Evolutionary conservation across 2,797 vertebrate genomes (phyloP).

Genomic region (Streptopelia turtur): DNA sequence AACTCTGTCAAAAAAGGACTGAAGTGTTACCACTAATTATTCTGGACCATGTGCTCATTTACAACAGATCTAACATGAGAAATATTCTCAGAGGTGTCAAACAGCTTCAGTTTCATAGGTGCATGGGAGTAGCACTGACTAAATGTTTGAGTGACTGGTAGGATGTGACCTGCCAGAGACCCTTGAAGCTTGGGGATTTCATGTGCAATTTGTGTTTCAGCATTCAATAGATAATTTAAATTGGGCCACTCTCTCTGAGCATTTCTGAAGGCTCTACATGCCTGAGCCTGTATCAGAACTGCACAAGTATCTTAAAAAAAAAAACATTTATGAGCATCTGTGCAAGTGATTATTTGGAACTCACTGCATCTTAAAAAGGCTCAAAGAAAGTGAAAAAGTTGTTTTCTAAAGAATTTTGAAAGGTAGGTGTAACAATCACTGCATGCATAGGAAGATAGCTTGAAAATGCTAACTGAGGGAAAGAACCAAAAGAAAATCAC

Average conservation of each 20-base stretch:
- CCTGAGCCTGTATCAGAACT: not conserved
- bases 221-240: slow-evolving; percentile 74
- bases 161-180: slow-evolving; percentile 75
- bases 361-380: slow-evolving; percentile 8
- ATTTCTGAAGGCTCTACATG: slow-evolving; percentile 50
- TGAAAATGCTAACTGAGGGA: not conserved
- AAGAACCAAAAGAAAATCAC: not conserved
- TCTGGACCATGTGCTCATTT: slow-evolving; percentile 79
- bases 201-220: slow-evolving; percentile 70
- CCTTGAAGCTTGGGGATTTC: slow-evolving; percentile 75
- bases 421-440: not conserved
- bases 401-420: not conserved
- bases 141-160: slow-evolving; percentile 76
- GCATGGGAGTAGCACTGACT: slow-evolving; percentile 67
- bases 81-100: slow-evolving; percentile 79
- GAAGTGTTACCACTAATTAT: slow-evolving; percentile 80
- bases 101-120: slow-evolving; percentile 74
- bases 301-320: not conserved
- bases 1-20: slow-evolving; percentile 79
- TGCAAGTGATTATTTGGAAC: slow-evolving; percentile 19
- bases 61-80: slow-evolving; percentile 75
- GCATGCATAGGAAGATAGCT: not conserved
- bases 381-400: not conserved
- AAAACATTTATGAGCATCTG: slow-evolving; percentile 30
- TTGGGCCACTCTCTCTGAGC: slow-evolving; percentile 22